Percentiles rank a stretch among this genome's conserved stretches.
Evolutionary conservation across 2,888 invertebrate species (phyloP).

Genomic region (Punctoribates punctum): DNA sequence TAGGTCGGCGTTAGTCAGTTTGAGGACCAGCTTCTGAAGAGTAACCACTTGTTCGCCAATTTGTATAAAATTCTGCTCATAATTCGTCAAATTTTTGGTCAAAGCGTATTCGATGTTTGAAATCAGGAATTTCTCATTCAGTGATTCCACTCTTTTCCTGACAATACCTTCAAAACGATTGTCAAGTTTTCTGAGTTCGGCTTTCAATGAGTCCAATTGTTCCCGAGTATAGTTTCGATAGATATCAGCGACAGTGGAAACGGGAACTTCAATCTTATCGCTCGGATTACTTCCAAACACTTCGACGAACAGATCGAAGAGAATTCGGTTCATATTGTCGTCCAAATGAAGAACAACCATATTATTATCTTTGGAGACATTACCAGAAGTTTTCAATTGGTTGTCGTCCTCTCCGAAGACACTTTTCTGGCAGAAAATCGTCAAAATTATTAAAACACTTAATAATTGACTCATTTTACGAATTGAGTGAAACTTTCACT

Average conservation of each 20-base stretch:
- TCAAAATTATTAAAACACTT: background rate
- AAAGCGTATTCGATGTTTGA: slow-evolving; percentile 1
- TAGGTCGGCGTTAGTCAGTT: background rate
- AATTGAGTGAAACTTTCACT: background rate
- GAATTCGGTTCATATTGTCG: slow-evolving; percentile 24
- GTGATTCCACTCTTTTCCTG: background rate
- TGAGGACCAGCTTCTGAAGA: background rate
- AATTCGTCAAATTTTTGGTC: background rate
- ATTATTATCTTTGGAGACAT: background rate
- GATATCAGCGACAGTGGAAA: background rate
- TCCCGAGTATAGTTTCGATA: slow-evolving; percentile 34
- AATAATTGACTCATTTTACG: background rate
- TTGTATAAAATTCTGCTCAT: background rate
- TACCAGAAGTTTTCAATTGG: background rate
- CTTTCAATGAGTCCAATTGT: slow-evolving; percentile 7
- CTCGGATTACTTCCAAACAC: slow-evolving; percentile 13
- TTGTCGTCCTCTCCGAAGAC: background rate
- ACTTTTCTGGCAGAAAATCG: background rate
- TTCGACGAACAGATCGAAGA: slow-evolving; percentile 3
- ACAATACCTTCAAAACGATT: background rate
- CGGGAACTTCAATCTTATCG: slow-evolving; percentile 17
- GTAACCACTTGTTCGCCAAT: slow-evolving; percentile 23
- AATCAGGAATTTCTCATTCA: background rate
- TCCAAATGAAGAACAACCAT: slow-evolving; percentile 6
- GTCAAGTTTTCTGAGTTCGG: slow-evolving; percentile 11